Conservation (phyloP, 2,797 vertebrate species). For the Pterois miles region DNA sequence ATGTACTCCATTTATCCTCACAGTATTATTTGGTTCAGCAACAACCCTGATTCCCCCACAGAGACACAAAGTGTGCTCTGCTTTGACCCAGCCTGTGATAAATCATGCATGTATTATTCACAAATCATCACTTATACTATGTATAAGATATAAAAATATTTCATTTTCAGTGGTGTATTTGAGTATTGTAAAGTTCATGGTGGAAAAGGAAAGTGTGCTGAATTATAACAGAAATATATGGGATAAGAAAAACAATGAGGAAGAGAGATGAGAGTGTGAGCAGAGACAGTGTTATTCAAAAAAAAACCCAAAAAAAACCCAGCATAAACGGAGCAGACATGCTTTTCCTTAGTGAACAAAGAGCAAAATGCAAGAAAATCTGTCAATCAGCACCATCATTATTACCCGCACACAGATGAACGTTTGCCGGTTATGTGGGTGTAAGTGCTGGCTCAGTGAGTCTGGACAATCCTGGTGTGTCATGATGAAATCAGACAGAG, state of each 20-base stretch:
- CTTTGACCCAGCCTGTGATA: not conserved
- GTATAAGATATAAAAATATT: not conserved
- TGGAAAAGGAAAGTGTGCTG: not conserved
- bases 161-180: not conserved
- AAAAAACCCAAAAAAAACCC: no score
- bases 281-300: not conserved
- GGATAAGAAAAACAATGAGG: not conserved
- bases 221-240: not conserved
- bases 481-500: not conserved
- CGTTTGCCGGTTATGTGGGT: no score
- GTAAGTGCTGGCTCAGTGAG: not conserved
- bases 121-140: not conserved
- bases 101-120: conserved; percentile 2
- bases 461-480: not conserved
- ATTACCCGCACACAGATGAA: not conserved
- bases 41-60: not conserved
- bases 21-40: not conserved
- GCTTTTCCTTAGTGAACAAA: not conserved
- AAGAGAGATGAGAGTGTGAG: not conserved
- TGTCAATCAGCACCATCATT: not conserved
- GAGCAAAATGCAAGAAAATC: not conserved
- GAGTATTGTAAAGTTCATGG: not conserved
- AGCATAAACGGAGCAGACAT: not conserved
- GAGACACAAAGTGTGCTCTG: not conserved
- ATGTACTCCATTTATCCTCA: not conserved